Evolutionary conservation across 2,113 vertebrate species (phyloP), one percentile per base, ranked within the genome.

Genomic region (Anolis sagrei): DNA sequence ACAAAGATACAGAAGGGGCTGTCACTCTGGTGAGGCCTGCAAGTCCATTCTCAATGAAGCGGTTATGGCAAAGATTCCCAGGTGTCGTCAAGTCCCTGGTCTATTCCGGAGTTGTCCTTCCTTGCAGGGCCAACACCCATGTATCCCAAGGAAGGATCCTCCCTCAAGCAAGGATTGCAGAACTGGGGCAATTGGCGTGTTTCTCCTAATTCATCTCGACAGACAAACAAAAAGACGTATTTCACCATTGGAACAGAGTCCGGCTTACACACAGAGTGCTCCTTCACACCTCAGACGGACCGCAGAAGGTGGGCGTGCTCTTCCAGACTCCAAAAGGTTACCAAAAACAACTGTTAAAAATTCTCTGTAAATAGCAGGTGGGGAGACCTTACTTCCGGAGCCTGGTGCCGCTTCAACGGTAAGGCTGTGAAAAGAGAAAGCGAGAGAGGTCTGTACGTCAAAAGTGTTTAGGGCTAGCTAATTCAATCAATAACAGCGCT

Each of bases 341-440:
- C 92, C 78, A 89, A 96, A 85, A 95, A 96, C 89, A 90, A 94
- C 94, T 92, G 87, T 87, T 92, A 85, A 86, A 94, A 92, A 92
- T 93, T 32, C 90, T 95, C 95, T 95, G 92, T 93, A 92, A 93
- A 93, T 93, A 94, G 93, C 91, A 88, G 93, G 95, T 94, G 95
- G 93, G 92, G 89, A 94, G 89, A 92, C 94, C 91, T 91, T 95
- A 89, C 94, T 93, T 95, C 94, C 93, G 92, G 94, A 51, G 75
- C 94, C 93, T 92, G 92, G 83, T 76, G 91, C 1, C 91, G 89
- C 70, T 93, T 96, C 95, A 97, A 92, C 96, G 96, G 91, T 97
- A 97, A 94, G 96, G 96, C 96, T 97, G 95, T 85, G 91, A 7
- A 94, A 86, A 83, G 91, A 27, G 93, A 86, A 70, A 14, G 49